Evolutionary conservation across 2,113 vertebrate genomes (phyloP), one percentile per base, ranked within the genome.

Genomic region (Sinocyclocheilus maitianheensis): DNA sequence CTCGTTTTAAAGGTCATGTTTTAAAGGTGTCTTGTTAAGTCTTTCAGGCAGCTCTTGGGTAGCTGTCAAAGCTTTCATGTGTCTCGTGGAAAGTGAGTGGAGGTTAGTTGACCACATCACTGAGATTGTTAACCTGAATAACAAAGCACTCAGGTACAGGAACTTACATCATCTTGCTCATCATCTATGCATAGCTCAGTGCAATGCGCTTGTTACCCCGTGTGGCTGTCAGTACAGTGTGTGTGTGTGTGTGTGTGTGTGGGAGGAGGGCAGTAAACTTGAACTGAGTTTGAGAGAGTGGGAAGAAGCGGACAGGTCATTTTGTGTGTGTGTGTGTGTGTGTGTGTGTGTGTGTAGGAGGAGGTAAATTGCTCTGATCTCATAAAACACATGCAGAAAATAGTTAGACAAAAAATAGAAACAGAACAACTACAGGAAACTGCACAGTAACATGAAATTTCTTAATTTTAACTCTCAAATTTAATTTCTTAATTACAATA

Each of bases 21-120:
- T 77, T 51, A 76, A 84, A 85, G 71, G 30, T 77, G 60, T 65
- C 71, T 85, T 85, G 60, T 85, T 76, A 65, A 16, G 18, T 67
- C 74, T 48, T 80, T 55, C 48, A 20, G 48, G 65, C 24, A 63
- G 77, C 55, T 62, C 53, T 80, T 24, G 76, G 76, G 48, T 30
- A 30, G 62, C 62, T 81, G 79, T 81, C 62, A 67, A 51, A 55
- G 16, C 40, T 69, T 82, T 69, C 40, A 48, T 51, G 43, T 65
- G 13, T 82, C 80, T 82, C 4, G 24, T 24, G 65, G 60, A 69
- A 67, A 69, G 60, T 30, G 62, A 69, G 40, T 30, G 5, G 43
- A 83, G 26, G 63, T 83, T 51, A 34, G 62, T 82, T 71, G 81
- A 37, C 63, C 63, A 46, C 20, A 24, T 30, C 65, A n/a, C 26